Conservation (phyloP, 2,113 vertebrate genomes). For the Platanista minor region DNA sequence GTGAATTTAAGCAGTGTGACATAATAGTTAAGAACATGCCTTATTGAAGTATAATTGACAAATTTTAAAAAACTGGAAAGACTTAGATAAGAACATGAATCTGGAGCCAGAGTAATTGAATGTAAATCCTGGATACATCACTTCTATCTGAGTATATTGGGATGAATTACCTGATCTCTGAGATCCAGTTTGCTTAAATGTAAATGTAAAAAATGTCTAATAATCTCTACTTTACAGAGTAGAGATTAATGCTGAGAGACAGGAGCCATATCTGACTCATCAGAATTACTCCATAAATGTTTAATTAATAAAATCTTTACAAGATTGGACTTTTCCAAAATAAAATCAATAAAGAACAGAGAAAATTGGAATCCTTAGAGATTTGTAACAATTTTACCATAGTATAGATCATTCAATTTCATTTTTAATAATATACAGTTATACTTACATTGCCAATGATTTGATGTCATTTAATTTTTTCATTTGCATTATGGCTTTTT, state of each 20-base stretch:
- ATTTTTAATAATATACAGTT: not conserved
- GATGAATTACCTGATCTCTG: not conserved
- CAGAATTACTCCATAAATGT: not conserved
- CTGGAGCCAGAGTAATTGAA: not conserved
- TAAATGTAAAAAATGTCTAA: not conserved
- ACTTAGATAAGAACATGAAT: not conserved
- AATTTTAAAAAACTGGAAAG: not conserved
- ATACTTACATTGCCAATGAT: not conserved
- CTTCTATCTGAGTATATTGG: not conserved
- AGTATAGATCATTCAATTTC: not conserved
- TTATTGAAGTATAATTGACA: not conserved
- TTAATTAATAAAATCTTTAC: slow-evolving; percentile 2
- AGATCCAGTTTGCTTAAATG: not conserved
- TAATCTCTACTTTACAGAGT: not conserved
- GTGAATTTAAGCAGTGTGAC: not conserved
- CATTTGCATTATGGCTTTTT: slow-evolving; percentile 21
- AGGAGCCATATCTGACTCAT: not conserved
- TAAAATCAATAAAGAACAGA: not conserved
- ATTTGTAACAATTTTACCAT: not conserved
- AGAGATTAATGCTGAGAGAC: not conserved
- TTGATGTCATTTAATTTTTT: not conserved
- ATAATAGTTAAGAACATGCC: not conserved
- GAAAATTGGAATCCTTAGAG: not conserved
- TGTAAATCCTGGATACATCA: not conserved
- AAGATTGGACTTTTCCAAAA: not conserved